Conservation (phyloP, 2,888 invertebrate genomes). For the Eledone cirrhosa region DNA sequence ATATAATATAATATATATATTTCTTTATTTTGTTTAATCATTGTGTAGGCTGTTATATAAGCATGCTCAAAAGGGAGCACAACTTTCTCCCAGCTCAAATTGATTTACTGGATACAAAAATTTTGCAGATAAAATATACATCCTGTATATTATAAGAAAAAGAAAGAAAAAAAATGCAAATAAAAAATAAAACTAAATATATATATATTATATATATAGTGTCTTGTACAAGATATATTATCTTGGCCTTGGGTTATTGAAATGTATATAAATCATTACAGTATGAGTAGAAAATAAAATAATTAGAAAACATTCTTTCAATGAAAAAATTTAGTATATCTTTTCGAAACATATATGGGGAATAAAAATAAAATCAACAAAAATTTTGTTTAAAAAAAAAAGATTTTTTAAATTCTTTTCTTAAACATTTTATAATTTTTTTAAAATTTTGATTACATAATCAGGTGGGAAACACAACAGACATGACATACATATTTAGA, state of each 20-base stretch:
- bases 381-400: not conserved
- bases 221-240: constrained; percentile 14
- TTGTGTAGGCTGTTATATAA: constrained; percentile 42
- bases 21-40: not conserved
- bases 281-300: not conserved
- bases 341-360: constrained; percentile 1
- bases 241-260: not conserved
- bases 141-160: constrained; percentile 47
- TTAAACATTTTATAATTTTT: not conserved
- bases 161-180: constrained; percentile 39
- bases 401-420: constrained; percentile 10
- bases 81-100: constrained; percentile 40
- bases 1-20: not conserved
- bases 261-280: constrained; percentile 11
- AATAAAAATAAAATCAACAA: constrained; percentile 13
- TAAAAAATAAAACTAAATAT: constrained; percentile 32
- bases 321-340: not conserved
- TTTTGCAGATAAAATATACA: constrained; percentile 45
- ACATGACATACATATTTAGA: not conserved
- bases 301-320: constrained; percentile 1
- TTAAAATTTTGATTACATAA: constrained; percentile 18
- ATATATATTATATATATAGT: not conserved
- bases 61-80: constrained; percentile 64
- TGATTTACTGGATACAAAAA: constrained; percentile 41
- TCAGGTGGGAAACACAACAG: constrained; percentile 5